These are phyloP conservation scores for Ara ararauna DNA, from an alignment of 2,797 vertebrate species.

Conservation along the genomic window DNA sequence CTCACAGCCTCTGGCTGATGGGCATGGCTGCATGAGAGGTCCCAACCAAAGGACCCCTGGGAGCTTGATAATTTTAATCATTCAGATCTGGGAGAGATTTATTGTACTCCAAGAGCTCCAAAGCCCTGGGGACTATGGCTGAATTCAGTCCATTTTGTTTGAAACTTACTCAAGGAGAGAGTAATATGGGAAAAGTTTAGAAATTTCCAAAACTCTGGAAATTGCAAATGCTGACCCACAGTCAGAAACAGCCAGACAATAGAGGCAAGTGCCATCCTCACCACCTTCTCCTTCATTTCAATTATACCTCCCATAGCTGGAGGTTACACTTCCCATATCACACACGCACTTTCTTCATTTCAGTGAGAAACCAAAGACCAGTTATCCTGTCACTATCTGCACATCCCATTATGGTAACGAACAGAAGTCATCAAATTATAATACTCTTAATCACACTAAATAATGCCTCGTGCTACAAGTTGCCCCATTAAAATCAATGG, in stretches of 20 bases:
- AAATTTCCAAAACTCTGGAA: background rate
- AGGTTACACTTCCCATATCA: background rate
- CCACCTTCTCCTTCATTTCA: background rate
- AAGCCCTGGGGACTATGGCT: background rate
- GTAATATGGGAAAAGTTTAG: background rate
- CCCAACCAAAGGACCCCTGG: fast-evolving
- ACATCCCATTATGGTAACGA: background rate
- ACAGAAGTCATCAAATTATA: constrained; percentile 24
- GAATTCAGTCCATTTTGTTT: background rate
- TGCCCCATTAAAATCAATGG: constrained; percentile 35
- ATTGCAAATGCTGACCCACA: background rate
- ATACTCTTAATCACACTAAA: constrained; percentile 16
- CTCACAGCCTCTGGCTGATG: fast-evolving
- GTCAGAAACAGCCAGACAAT: background rate
- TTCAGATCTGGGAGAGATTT: background rate
- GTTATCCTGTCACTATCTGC: background rate
- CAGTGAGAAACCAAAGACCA: background rate
- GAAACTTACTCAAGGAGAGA: background rate
- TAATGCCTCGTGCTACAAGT: background rate
- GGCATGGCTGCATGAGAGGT: fast-evolving
- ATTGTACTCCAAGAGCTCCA: background rate
- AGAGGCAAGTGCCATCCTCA: background rate
- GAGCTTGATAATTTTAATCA: background rate
- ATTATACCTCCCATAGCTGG: background rate
- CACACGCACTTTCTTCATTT: background rate